Evolutionary conservation across 2,113 vertebrate species (phyloP).

Genomic region (Boulengeromyrus knoepffleri): DNA sequence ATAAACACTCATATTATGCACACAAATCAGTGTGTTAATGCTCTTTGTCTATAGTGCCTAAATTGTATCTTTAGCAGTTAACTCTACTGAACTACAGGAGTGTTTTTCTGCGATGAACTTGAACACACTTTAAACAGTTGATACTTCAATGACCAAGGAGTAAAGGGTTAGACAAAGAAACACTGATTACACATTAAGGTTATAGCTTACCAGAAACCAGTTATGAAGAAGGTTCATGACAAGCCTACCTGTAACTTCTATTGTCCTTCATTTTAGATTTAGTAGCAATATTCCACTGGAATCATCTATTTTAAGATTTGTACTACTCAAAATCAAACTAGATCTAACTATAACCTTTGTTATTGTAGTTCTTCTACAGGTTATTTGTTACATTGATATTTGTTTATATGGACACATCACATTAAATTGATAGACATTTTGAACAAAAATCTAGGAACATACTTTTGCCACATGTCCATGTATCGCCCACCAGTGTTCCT

Average conservation of each 20-base stretch:
- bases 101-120: not conserved
- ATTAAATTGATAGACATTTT: not conserved
- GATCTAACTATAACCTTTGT: not conserved
- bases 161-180: not conserved
- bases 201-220: constrained; percentile 1
- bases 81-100: not conserved
- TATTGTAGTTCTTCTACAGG: not conserved
- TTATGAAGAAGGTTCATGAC: not conserved
- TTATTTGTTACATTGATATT: not conserved
- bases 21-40: constrained; percentile 1
- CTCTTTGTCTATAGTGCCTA: constrained; percentile 9
- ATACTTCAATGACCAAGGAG: not conserved
- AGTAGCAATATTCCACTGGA: not conserved
- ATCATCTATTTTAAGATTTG: not conserved
- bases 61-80: not conserved
- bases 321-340: not conserved
- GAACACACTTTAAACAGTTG: not conserved
- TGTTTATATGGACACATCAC: not conserved
- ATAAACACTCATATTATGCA: constrained; percentile 8
- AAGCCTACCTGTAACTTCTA: not conserved
- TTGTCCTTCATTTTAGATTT: not conserved
- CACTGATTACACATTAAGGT: not conserved
- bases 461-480: not conserved
- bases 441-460: not conserved
- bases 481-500: not conserved